Evolutionary conservation across 2,888 invertebrate species (phyloP).

Genomic region (Epinotia nisella): DNA sequence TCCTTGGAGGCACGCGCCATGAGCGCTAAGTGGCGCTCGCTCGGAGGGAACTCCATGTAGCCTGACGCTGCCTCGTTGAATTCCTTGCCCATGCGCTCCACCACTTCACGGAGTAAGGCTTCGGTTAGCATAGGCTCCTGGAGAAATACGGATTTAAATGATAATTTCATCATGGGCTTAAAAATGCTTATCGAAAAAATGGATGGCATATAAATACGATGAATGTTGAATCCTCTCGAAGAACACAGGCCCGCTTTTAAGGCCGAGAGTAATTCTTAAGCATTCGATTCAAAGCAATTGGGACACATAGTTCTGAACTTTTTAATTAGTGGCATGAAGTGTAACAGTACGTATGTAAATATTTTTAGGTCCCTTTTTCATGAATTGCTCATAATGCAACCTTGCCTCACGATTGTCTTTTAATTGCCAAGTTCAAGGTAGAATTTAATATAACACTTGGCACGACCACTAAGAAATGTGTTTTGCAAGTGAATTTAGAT

Average conservation of each 20-base stretch:
- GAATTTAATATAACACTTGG: background rate
- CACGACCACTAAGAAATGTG: background rate
- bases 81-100: conserved; percentile 91
- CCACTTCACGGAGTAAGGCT: conserved; percentile 89
- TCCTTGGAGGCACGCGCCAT: conserved; percentile 85
- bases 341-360: background rate
- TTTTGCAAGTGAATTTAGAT: background rate
- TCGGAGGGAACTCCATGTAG: conserved; percentile 87
- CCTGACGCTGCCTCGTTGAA: conserved; percentile 87
- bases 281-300: background rate
- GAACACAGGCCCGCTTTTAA: no score
- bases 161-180: background rate
- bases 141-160: conserved; percentile 50
- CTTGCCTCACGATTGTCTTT: no score
- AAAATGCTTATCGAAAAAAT: background rate
- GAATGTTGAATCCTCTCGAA: background rate
- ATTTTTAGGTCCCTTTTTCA: background rate
- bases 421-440: no score
- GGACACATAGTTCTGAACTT: background rate
- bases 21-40: conserved; percentile 73
- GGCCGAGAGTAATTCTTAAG: background rate
- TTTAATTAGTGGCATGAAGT: background rate
- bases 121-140: conserved; percentile 88
- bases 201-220: no score
- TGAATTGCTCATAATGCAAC: background rate